Evolutionary conservation across 2,113 vertebrate species (phyloP), one percentile per base, ranked within the genome.

Genomic region (Nothocercus julius): DNA sequence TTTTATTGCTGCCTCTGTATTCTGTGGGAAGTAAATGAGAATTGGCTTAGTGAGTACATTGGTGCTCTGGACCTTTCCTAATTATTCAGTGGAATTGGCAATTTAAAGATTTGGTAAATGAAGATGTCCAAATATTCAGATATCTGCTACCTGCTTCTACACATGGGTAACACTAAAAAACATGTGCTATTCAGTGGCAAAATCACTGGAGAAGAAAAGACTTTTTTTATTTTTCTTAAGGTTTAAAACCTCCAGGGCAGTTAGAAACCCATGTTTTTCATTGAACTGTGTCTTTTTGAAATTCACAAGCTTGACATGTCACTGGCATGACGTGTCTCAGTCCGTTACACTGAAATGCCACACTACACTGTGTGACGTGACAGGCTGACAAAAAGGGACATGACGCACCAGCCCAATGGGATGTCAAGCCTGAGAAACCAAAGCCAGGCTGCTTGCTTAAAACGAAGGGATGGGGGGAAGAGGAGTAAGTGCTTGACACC

Each of bases 271-370:
- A 97, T 98, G 97, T 98, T 98, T 97, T 97, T 58, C 97, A 97
- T 97, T 97, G 97, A 97, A 98, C 97, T 98, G 97, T 98, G 96
- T 98, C 97, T 97, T 93, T 93, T 97, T 97, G 96, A 97, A 97
- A 97, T 97, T 96, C 97, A 96, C 95, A 81, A 96, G 96, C 56
- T 92, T 97, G 97, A 98, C 97, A 97, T 97, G 96, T 97, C 97
- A 97, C 70, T 97, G 97, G 97, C 96, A 97, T 98, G 97, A 97
- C 96, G 97, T 97, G 97, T 97, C 94, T 97, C 97, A 97, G 97
- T 97, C 97, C 89, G 96, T 97, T 97, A 97, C 97, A 96, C 97
- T 97, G 97, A 97, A 97, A 89, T 97, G 97, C 96, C 97, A 97
- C 96, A 62, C 97, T 98, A 97, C 97, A 85, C 96, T 58, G 93